Percentiles rank a stretch among this genome's conserved stretches.
Conservation (phyloP, 2,888 invertebrate genomes). For the Lasioglossum pauxillum region DNA sequence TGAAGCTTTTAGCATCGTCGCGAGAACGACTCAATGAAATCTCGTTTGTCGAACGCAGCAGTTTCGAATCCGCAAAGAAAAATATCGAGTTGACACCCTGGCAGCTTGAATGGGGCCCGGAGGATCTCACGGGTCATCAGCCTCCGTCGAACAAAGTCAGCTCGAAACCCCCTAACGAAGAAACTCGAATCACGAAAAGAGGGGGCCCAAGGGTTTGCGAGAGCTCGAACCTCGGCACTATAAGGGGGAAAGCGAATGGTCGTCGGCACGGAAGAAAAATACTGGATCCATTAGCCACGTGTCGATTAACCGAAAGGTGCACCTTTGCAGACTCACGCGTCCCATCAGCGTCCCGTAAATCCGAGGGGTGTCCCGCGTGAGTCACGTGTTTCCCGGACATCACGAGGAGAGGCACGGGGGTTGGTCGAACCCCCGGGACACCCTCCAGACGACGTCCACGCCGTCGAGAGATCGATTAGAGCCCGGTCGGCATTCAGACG, state of each 20-base stretch:
- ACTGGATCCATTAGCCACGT: slow-evolving; percentile 45
- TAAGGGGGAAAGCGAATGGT: neutral
- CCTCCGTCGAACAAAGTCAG: slow-evolving; percentile 6
- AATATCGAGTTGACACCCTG: slow-evolving; percentile 5
- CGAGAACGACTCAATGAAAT: neutral
- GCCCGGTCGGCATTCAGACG: slow-evolving; percentile 28
- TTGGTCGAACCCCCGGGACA: slow-evolving; percentile 9
- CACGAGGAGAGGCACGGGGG: slow-evolving; percentile 13
- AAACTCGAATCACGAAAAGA: slow-evolving; percentile 8
- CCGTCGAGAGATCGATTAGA: slow-evolving; percentile 46
- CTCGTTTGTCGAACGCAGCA: neutral
- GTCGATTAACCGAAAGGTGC: slow-evolving; percentile 52
- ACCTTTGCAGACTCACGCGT: slow-evolving; percentile 36
- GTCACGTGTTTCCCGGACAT: slow-evolving; percentile 52
- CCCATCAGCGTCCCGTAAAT: slow-evolving; percentile 28
- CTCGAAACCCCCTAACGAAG: neutral
- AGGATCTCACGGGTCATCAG: slow-evolving; percentile 16
- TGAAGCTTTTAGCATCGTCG: neutral
- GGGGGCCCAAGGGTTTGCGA: neutral
- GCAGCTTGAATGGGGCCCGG: slow-evolving; percentile 7
- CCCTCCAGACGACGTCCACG: slow-evolving; percentile 28
- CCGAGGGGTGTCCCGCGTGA: slow-evolving; percentile 40
- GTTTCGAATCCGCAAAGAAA: neutral
- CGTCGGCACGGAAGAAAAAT: slow-evolving; percentile 31
- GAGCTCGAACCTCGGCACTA: neutral